Base-by-base conservation (phyloP, 2,113 vertebrate species). In the Cynopterus brachyotis region DNA sequence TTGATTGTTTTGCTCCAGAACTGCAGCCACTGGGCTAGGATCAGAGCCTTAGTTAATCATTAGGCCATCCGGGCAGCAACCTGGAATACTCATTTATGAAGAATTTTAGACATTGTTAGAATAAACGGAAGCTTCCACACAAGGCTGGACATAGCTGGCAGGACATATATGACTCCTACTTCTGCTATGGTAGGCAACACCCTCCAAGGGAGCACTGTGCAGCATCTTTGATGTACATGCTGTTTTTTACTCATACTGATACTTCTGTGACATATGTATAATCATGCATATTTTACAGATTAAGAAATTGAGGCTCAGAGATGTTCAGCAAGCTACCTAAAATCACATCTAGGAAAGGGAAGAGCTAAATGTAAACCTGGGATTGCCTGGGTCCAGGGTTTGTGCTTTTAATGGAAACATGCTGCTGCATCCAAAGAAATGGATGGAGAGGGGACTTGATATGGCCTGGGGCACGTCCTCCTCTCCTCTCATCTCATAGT, bases 151-250 rank as follows among this genome's bases (percentile, higher is more conserved):
- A 26, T 3, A 16, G 42, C 4, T 10, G 4, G 66, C 12, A 8
- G 80, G 66, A 28, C 42, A 47, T 4, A 5, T 75, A 32, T 20
- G 50, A 50, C 11, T 45, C 47, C 69, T 32, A 15, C 35, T 86
- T 67, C 83, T n/a, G 42, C 67, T 50, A n/a, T 72, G 78, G 32
- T 9, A 24, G 73, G 50, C 30, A 9, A 11, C 0, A 5, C 15
- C 32, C 24, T 78, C 64, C 35, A 6, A 26, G 57, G 66, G 64
- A 57, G 28, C 7, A 37, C 9, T 1, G 7, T 6, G 1, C 7
- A 6, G 4, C 17, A 9, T 13, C 79, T 6, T 16, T 2, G 28
- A 55, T 0, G 4, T 0, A 6, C 0, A 1, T 9, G 57, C 19
- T 80, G 20, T 55, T 22, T 70, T 91, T 83, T 2, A 53, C 19